Conservation (phyloP, 2,888 invertebrate species). For the Drosophila infuscata region DNA sequence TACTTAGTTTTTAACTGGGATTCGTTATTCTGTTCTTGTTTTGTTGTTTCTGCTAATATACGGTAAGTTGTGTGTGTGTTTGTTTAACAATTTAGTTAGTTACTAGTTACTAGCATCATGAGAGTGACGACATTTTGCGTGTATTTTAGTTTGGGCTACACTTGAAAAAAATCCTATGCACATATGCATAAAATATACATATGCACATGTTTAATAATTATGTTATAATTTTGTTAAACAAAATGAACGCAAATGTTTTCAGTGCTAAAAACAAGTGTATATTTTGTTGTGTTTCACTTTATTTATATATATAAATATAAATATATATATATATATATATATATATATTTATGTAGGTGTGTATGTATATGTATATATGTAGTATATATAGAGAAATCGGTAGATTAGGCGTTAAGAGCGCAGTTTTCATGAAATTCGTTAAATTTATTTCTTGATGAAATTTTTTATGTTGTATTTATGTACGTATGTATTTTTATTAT, state of each 20-base stretch:
- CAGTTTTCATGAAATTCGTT: constrained; percentile 69
- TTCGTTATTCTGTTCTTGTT: constrained; percentile 6
- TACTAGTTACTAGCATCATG: constrained; percentile 23
- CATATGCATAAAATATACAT: constrained; percentile 37
- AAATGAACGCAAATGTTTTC: constrained; percentile 55
- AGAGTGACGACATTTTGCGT: constrained; percentile 52
- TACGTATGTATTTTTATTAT: constrained; percentile 17
- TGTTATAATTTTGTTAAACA: constrained; percentile 53
- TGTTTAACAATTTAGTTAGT: constrained; percentile 50
- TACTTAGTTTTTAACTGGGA: constrained; percentile 31
- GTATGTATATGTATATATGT: constrained; percentile 47
- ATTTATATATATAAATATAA: constrained; percentile 30
- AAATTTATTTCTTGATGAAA: constrained; percentile 52
- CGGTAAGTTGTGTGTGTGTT: constrained; percentile 42
- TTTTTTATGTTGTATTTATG: constrained; percentile 25
- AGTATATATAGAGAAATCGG: constrained; percentile 56
- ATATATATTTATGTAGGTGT: constrained; percentile 5
- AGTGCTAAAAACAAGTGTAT: constrained; percentile 69
- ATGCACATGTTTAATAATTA: constrained; percentile 17
- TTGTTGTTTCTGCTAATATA: constrained; percentile 59
- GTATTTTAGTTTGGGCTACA: constrained; percentile 12
- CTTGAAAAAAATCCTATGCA: constrained; percentile 38
- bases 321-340: not conserved
- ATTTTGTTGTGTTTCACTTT: constrained; percentile 27
- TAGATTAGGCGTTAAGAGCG: constrained; percentile 67